Conservation (phyloP, 2,113 vertebrate genomes). For the Rattus rattus region DNA sequence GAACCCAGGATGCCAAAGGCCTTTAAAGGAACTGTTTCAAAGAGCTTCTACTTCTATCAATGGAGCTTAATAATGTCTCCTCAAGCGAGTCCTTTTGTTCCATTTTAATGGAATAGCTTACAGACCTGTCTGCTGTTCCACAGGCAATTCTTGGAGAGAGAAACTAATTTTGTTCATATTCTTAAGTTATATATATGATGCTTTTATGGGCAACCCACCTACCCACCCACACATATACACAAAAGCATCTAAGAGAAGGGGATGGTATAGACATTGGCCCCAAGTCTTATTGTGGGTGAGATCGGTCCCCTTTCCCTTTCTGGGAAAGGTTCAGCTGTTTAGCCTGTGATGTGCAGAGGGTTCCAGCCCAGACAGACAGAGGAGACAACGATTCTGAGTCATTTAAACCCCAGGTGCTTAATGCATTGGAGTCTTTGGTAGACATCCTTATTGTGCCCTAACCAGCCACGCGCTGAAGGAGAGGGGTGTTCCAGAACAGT, state of each 20-base stretch:
- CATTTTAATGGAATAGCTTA: constrained; percentile 49
- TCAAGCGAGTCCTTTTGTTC: constrained; percentile 8
- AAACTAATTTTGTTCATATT: constrained; percentile 50
- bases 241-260: neutral
- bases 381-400: neutral
- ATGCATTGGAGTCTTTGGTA: neutral
- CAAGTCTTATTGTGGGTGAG: neutral
- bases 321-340: neutral
- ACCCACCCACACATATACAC: neutral
- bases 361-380: neutral
- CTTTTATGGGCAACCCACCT: neutral
- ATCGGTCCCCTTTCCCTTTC: neutral
- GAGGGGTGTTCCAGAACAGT: neutral
- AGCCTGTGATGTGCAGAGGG: neutral
- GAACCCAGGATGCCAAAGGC: constrained; percentile 9
- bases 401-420: neutral
- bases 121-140: constrained; percentile 38
- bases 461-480: neutral
- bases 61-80: constrained; percentile 23
- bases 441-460: neutral
- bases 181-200: constrained; percentile 46
- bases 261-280: neutral
- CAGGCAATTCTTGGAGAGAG: neutral
- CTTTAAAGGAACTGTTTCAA: constrained; percentile 58
- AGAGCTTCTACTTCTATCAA: constrained; percentile 19